Evolutionary conservation across 2,113 vertebrate species (phyloP).

Genomic region (Cygnus atratus): DNA sequence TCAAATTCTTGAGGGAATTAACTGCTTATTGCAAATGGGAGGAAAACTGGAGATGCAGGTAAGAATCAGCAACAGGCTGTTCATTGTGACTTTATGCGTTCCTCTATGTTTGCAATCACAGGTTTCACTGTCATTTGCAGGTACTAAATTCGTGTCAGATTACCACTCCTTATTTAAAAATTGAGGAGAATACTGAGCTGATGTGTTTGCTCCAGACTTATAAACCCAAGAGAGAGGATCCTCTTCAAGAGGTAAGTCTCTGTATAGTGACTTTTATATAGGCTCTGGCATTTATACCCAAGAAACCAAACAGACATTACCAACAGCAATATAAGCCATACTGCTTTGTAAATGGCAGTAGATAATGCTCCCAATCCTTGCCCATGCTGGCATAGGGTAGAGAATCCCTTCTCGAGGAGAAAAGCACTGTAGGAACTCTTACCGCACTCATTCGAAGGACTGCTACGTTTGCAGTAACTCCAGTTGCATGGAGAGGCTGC

Average conservation of each 20-base stretch:
- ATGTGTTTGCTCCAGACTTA: constrained; percentile 9
- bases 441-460: not conserved
- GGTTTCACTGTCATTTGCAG: not conserved
- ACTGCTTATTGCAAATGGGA: constrained; percentile 84
- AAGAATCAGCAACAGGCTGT: not conserved
- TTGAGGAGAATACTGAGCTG: constrained; percentile 45
- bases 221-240: not conserved
- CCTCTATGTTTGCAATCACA: rapidly evolving
- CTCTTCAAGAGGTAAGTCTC: constrained; percentile 33
- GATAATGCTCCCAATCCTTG: not conserved
- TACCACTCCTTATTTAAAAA: not conserved
- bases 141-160: not conserved
- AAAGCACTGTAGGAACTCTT: not conserved
- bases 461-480: not conserved
- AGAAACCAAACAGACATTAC: not conserved
- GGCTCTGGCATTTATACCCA: not conserved
- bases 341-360: not conserved
- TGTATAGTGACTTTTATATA: rapidly evolving
- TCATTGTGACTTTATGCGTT: rapidly evolving
- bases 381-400: not conserved
- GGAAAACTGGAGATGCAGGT: constrained; percentile 70
- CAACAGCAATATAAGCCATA: not conserved
- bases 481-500: not conserved
- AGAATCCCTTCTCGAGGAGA: not conserved
- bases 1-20: constrained; percentile 82